Evolutionary conservation across 2,797 vertebrate genomes (phyloP), one percentile per base, ranked within the genome.

Genomic region (Macroramphosus scolopax): DNA sequence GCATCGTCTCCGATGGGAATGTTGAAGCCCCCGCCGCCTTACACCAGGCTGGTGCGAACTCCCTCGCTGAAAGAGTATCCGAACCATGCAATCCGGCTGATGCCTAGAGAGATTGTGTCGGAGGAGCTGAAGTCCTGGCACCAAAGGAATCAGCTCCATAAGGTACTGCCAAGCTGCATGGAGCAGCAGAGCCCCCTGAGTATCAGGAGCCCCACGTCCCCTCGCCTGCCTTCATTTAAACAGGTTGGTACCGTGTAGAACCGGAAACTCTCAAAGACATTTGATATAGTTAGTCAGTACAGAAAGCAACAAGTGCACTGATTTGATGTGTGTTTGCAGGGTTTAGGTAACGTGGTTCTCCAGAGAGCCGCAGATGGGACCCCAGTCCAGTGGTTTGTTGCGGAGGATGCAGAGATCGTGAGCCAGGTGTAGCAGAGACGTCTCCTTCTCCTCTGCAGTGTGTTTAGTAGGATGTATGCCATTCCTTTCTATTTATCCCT

Each of bases 61-160:
- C 92, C 92, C 0, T 95, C 93, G 0, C 85, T 95, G 42, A 94
- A 89, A 72, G 93, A 94, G 78, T 90, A 88, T 41, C 81, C 90
- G 0, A 81, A 84, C 58, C 82, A 87, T 15, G 72, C 82, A 1
- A 58, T 78, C 63, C 75, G 85, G 31, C 53, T 86, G 49, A 78
- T 92, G 79, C 90, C 91, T 37, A 84, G 87, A 29, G 89, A 92
- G 5, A 85, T 90, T 0, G 92, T 95, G n/a, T 91, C 89, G 0
- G 92, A 93, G 58, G 93, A 95, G 75, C 85, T 95, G 26, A 91
- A 88, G 78, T 90, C 86, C 8, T 95, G 93, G 93, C 93, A 94
- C 3, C 89, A 92, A 70, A 87, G 92, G 18, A 90, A 89, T 43
- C 89, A 90, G 22, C 49, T 85, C 18, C 84, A 85, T 6, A 87